A percentile compares a stretch with the other conserved stretches of the same genome.
Conservation (phyloP, 2,113 vertebrate genomes). For the Chlorocebus sabaeus region DNA sequence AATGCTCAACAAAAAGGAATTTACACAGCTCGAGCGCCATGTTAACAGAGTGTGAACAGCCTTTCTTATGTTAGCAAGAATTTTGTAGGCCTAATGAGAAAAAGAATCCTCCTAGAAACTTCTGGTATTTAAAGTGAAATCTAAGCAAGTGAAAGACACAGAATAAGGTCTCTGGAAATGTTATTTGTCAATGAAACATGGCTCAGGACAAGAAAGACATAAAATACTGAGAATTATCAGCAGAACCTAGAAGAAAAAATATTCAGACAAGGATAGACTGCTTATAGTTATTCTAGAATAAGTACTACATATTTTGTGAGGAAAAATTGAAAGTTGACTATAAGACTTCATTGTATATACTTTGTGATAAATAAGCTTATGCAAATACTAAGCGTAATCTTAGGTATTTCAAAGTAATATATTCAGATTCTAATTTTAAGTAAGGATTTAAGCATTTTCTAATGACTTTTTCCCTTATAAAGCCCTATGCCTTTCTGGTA, state of each 20-base stretch:
- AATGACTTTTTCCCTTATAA: not conserved
- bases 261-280: not conserved
- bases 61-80: not conserved
- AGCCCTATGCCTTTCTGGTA: not conserved
- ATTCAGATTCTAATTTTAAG: not conserved
- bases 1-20: not conserved
- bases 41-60: not conserved
- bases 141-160: not conserved
- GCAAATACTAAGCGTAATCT: not conserved
- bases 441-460: conserved; percentile 16
- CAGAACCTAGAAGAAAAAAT: not conserved
- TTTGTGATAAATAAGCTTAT: not conserved
- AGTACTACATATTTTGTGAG: not conserved
- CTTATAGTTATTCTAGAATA: not conserved
- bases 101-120: not conserved
- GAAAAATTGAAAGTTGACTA: not conserved
- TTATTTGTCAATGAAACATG: not conserved
- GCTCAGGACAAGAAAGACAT: not conserved
- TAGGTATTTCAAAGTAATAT: not conserved
- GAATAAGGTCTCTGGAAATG: not conserved
- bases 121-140: not conserved
- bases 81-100: not conserved
- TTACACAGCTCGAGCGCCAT: not conserved
- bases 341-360: not conserved
- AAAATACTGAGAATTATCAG: not conserved